Conservation (phyloP, 2,113 vertebrate genomes). For the Patagioenas fasciata region DNA sequence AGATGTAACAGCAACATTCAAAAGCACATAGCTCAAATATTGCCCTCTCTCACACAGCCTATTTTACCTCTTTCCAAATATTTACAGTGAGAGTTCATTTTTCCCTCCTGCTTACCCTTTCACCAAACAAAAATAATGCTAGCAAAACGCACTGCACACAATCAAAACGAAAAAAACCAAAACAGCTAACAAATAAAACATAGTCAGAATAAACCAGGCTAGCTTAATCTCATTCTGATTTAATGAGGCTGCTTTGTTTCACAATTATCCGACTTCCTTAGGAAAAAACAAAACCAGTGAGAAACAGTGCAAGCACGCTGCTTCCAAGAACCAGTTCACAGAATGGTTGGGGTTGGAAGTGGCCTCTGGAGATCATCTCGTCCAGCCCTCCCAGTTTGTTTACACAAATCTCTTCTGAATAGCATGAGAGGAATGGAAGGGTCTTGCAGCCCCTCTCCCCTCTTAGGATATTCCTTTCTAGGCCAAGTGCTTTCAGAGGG, state of each 20-base stretch:
- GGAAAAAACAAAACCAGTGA: not conserved
- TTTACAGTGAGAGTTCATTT: not conserved
- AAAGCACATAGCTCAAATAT: not conserved
- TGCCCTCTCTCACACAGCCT: not conserved
- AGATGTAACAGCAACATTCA: not conserved
- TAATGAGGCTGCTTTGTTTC: not conserved
- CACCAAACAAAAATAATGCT: not conserved
- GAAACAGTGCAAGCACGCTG: not conserved
- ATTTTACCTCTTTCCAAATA: not conserved
- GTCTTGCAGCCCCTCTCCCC: not conserved
- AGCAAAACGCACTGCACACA: not conserved
- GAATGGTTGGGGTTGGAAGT: too few species aligned
- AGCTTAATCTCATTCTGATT: conserved; percentile 24
- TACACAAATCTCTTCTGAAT: not conserved
- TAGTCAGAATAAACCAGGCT: not conserved
- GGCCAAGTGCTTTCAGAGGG: not conserved
- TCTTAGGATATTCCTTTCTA: not conserved
- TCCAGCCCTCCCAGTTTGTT: not conserved
- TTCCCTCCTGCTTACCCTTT: not conserved
- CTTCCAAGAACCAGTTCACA: not conserved
- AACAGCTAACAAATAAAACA: not conserved
- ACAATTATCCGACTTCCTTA: not conserved
- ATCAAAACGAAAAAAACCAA: not conserved
- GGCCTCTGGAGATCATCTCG: too few species aligned
- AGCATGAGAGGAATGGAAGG: not conserved